Conservation (phyloP, 1,140 invertebrate genomes). For the Dreissena rostriformis region DNA sequence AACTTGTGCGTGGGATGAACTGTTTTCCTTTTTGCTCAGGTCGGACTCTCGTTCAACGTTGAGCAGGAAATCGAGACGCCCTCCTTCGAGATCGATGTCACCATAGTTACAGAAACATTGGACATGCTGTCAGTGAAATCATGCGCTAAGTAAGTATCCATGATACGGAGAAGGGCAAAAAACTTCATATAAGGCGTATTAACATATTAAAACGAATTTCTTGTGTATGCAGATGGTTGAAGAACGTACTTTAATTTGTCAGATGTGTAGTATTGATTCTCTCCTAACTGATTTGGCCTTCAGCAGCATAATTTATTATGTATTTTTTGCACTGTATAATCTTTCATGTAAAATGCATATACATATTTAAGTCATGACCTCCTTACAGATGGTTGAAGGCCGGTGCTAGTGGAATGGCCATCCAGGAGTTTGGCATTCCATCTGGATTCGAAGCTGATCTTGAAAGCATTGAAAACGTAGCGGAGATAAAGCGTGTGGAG, state of each 20-base stretch:
- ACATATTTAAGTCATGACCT: background rate
- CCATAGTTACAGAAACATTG: constrained; percentile 40
- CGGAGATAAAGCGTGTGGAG: constrained; percentile 90
- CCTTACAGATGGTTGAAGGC: constrained; percentile 66
- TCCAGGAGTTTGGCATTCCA: constrained; percentile 73
- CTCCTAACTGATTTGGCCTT: background rate
- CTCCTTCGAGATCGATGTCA: constrained; percentile 35
- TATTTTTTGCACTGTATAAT: background rate
- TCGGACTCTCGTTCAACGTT: constrained; percentile 47
- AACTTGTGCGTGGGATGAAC: background rate
- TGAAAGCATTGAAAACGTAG: constrained; percentile 60
- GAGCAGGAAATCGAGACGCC: constrained; percentile 56
- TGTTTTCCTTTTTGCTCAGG: constrained; percentile 6
- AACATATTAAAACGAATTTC: no score
- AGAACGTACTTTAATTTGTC: no score
- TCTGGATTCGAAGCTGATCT: constrained; percentile 73
- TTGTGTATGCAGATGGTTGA: no score
- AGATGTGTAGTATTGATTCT: background rate
- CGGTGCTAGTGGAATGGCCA: constrained; percentile 73
- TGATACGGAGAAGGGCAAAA: no score
- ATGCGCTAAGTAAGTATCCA: constrained; percentile 27
- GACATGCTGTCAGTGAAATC: constrained; percentile 37
- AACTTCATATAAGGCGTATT: no score
- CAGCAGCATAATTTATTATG: no score
- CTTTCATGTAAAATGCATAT: background rate